Evolutionary conservation across 2,888 invertebrate genomes (phyloP).

Genomic region (Platycnemis pennipes): DNA sequence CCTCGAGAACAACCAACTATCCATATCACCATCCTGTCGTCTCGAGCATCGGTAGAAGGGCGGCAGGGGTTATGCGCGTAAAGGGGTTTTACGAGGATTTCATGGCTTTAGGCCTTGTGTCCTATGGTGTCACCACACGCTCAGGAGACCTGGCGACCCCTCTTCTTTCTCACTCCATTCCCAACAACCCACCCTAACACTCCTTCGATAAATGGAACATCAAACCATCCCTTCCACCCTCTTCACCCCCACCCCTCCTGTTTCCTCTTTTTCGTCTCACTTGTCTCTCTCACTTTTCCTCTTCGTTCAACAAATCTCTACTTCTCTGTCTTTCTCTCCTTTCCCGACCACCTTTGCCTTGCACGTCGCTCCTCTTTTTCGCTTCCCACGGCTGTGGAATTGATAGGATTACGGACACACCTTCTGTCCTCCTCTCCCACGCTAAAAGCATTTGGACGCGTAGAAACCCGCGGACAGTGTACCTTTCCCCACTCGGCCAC

Average conservation of each 20-base stretch:
- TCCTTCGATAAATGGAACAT: too few species aligned
- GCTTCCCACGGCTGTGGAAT: neutral
- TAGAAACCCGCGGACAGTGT: neutral
- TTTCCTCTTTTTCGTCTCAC: neutral
- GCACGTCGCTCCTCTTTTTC: neutral
- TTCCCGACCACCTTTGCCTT: neutral
- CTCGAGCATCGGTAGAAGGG: neutral
- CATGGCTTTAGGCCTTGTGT: neutral
- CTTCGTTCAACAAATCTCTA: neutral
- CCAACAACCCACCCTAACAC: neutral
- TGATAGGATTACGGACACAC: conserved; percentile 27
- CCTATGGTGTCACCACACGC: neutral
- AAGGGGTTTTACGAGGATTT: conserved; percentile 28
- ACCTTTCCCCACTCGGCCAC: neutral
- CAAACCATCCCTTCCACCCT: neutral
- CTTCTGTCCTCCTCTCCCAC: neutral
- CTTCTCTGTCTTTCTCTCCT: too few species aligned
- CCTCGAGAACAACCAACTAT: neutral
- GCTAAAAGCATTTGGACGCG: conserved; percentile 15
- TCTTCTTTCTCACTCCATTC: neutral
- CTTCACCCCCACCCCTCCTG: neutral
- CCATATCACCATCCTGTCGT: neutral
- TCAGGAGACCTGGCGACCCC: neutral
- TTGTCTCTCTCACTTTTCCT: neutral
- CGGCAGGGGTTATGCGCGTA: neutral